Conservation (phyloP, 2,888 invertebrate genomes). For the Xestia ashworthii region DNA sequence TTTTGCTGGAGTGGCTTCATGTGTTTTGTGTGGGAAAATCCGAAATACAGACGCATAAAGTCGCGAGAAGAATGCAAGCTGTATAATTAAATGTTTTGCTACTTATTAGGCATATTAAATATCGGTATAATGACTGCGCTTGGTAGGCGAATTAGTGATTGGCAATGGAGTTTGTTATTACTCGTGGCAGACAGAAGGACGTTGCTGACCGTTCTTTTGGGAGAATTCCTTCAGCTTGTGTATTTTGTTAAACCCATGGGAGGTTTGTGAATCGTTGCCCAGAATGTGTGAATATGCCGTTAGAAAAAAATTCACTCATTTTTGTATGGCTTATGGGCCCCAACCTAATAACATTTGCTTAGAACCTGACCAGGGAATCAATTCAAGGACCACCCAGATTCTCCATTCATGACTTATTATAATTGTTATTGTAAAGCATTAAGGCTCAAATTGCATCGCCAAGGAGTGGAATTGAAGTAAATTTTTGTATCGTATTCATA, state of each 20-base stretch:
- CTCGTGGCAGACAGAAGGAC: conserved; percentile 18
- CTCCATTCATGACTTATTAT: too few species aligned
- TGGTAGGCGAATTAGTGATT: conserved; percentile 13
- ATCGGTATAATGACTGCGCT: conserved; percentile 19
- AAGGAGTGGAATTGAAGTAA: neutral
- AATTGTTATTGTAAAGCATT: neutral
- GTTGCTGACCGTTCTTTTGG: conserved; percentile 15
- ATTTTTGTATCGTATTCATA: neutral
- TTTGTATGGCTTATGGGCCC: neutral
- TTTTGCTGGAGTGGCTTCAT: neutral
- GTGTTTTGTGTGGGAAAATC: neutral
- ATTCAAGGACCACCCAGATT: neutral
- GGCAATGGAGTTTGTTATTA: conserved; percentile 5
- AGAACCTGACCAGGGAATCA: neutral
- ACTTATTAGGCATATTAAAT: conserved; percentile 17
- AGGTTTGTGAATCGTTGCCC: neutral
- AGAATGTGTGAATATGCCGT: neutral
- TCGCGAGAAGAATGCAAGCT: neutral
- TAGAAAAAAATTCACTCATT: neutral
- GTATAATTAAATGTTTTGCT: conserved; percentile 22
- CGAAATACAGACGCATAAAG: neutral
- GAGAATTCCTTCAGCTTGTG: conserved; percentile 10
- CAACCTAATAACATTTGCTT: neutral
- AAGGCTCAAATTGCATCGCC: neutral
- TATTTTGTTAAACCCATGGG: neutral